Evolutionary conservation across 92 coral and sea anemone genomes (phyloP).

Genomic region (Desmophyllum pertusum): DNA sequence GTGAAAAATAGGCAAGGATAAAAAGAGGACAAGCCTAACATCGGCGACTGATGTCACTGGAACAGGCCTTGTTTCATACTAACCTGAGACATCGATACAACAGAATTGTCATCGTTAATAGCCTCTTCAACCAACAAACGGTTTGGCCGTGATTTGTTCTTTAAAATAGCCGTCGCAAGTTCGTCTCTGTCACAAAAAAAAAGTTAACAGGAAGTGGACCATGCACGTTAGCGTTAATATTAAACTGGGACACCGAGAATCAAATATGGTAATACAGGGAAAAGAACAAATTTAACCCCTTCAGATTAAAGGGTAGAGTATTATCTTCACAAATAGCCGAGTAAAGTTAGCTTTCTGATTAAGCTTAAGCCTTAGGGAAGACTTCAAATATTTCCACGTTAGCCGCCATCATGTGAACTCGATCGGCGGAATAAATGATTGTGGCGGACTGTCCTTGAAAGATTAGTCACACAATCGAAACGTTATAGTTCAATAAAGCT

Average conservation of each 20-base stretch:
- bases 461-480: too few species aligned
- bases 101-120: constrained; percentile 98
- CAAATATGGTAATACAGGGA: too few species aligned
- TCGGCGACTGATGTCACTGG: background rate
- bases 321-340: background rate
- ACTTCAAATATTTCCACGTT: background rate
- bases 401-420: background rate
- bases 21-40: background rate
- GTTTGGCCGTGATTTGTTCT: constrained; percentile 92
- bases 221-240: constrained; percentile 5
- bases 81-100: constrained; percentile 98
- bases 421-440: background rate
- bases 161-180: constrained; percentile 96
- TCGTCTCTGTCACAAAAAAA: constrained; percentile 78
- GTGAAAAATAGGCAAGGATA: background rate
- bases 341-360: background rate
- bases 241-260: background rate
- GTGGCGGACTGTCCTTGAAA: background rate
- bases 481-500: background rate
- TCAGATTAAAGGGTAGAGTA: background rate
- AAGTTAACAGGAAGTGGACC: constrained; percentile 63
- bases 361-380: background rate
- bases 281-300: background rate
- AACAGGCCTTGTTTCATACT: constrained; percentile 6
- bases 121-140: constrained; percentile 97